phyloP scores from a whole-genome alignment of 1,140 invertebrate genomes.

The Drosophila sucinea region DNA sequence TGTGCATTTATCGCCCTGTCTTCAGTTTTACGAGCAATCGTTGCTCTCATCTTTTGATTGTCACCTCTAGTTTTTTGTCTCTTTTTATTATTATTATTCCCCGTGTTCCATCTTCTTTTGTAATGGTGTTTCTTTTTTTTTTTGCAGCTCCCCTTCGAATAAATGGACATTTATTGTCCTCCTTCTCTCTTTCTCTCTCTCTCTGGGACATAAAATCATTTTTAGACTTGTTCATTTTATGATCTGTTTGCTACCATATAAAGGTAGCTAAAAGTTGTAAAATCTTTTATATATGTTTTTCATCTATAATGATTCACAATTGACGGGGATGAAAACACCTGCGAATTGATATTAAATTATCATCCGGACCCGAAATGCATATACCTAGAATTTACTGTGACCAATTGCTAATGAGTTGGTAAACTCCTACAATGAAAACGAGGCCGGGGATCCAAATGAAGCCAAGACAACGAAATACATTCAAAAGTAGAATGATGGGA shows the following conservation, averaged over 20 bases:
- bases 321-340: slow-evolving; percentile 49
- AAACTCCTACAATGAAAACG: slow-evolving; percentile 3
- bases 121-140: slow-evolving; percentile 41
- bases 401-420: slow-evolving; percentile 38
- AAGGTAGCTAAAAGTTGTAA: slow-evolving; percentile 27
- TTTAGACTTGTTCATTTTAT: slow-evolving; percentile 54
- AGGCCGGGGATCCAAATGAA: neutral
- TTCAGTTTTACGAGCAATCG: slow-evolving; percentile 67
- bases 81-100: slow-evolving; percentile 23
- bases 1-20: slow-evolving; percentile 65
- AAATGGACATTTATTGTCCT: slow-evolving; percentile 8
- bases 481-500: no score
- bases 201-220: slow-evolving; percentile 61
- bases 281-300: slow-evolving; percentile 12
- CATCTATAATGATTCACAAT: slow-evolving; percentile 55
- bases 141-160: slow-evolving; percentile 29
- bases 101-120: slow-evolving; percentile 8
- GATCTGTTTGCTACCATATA: slow-evolving; percentile 52
- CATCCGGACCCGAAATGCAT: neutral
- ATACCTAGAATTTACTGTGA: slow-evolving; percentile 32
- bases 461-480: neutral
- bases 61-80: slow-evolving; percentile 52
- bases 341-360: slow-evolving; percentile 34
- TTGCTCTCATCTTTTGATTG: slow-evolving; percentile 55
- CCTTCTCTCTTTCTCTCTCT: slow-evolving; percentile 14